Evolutionary conservation across 2,797 vertebrate genomes (phyloP), one percentile per base, ranked within the genome.

Genomic region (Cichlasoma orientale): DNA sequence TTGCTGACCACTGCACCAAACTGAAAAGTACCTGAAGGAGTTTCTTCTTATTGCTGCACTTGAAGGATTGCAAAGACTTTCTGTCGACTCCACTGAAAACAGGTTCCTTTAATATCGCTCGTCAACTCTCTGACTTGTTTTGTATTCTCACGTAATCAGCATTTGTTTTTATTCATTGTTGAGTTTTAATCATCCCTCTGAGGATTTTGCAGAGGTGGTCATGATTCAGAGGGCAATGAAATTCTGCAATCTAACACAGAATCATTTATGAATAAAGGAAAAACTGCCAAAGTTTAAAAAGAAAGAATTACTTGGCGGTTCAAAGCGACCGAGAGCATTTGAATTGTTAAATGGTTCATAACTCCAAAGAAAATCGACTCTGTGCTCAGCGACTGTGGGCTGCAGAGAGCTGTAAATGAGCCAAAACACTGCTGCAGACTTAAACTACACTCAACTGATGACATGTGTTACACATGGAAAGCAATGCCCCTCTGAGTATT

Each of bases 261-360:
- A 88, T 89, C 83, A 80, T 88, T 92, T 83, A 82, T 47, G 33
- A 74, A 72, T 58, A 79, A 68, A 41, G 52, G 2, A 38, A 7
- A 63, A 59, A 58, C 47, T 9, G 12, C 16, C 58, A 66, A 41
- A 29, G 61, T 68, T 68, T 25, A 75, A 54, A 56, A 76, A 72
- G 5, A 74, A 33, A 44, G 21, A 85, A 85, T 57, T 74, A 53
- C 59, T 82, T 72, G 14, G 47, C 56, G 52, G 80, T 87, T 76
- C 18, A 74, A 81, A 79, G 72, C 72, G 33, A 72, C 69, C 56
- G 74, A 86, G 72, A 72, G 54, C 5, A 19, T 57, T 82, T 76
- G 0, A 54, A 79, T 79, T 88, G 79, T 89, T 86, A 78, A 92
- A 88, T 80, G 81, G 71, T 83, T 86, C 85, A 87, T 83, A 87